Conservation (phyloP, 2,797 vertebrate genomes). For the Eupleurogrammus muticus region DNA sequence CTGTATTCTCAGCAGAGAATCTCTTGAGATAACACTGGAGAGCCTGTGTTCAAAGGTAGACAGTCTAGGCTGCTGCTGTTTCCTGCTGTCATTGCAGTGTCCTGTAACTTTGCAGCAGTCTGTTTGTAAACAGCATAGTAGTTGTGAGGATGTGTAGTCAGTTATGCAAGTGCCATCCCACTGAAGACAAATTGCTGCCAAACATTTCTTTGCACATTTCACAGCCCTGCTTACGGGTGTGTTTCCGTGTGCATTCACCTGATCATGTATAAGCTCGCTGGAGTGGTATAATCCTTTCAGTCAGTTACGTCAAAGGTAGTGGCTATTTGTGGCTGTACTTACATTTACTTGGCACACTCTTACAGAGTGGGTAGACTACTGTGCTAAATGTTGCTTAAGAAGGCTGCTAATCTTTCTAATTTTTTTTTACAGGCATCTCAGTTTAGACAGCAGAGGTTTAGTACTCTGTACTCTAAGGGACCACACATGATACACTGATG, state of each 20-base stretch:
- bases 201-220: constrained; percentile 16
- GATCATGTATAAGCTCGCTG: constrained; percentile 22
- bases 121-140: constrained; percentile 56
- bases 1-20: neutral
- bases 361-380: constrained; percentile 60
- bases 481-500: constrained; percentile 17
- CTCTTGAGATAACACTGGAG: neutral
- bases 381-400: constrained; percentile 66
- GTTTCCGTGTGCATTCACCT: constrained; percentile 38
- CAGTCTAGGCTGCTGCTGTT: constrained; percentile 4
- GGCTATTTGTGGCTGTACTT: constrained; percentile 75
- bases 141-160: constrained; percentile 23
- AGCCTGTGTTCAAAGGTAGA: constrained; percentile 6
- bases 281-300: constrained; percentile 58
- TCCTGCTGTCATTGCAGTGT: constrained; percentile 5
- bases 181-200: constrained; percentile 24
- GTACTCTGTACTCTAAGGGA: constrained; percentile 37
- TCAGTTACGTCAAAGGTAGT: constrained; percentile 46
- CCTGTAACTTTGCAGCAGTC: constrained; percentile 9
- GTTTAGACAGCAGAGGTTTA: constrained; percentile 67
- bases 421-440: constrained; percentile 68
- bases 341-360: constrained; percentile 54
- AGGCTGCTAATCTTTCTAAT: constrained; percentile 73
- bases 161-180: constrained; percentile 40
- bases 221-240: constrained; percentile 28